Conservation (phyloP, 1,140 invertebrate species). For the Philopotamus ludificatus region DNA sequence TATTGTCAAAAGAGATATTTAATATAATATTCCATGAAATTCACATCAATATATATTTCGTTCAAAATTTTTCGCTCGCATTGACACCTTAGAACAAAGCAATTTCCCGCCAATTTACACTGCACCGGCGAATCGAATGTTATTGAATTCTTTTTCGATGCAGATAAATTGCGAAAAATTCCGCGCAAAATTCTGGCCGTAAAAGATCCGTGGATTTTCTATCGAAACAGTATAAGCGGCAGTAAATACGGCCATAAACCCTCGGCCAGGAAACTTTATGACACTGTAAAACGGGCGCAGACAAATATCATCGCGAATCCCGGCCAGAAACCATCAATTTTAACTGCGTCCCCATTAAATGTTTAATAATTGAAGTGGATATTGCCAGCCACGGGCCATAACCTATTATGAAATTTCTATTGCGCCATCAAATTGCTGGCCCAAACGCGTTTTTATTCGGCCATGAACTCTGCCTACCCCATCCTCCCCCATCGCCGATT, state of each 20-base stretch:
- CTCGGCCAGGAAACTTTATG: slow-evolving; percentile 14
- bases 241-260: slow-evolving; percentile 26
- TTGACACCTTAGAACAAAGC: no score
- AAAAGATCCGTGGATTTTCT: slow-evolving; percentile 13
- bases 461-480: no score
- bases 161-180: not conserved
- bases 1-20: no score
- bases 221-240: slow-evolving; percentile 19
- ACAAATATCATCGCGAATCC: slow-evolving; percentile 10
- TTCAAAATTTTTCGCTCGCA: no score
- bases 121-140: no score
- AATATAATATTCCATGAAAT: no score
- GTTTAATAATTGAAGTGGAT: not conserved
- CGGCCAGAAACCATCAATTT: slow-evolving; percentile 14
- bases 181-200: not conserved
- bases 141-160: no score
- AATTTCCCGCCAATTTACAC: no score
- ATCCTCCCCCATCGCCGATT: no score
- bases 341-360: slow-evolving; percentile 6
- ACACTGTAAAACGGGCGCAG: slow-evolving; percentile 10
- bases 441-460: no score
- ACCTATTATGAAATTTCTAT: not conserved
- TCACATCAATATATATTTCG: no score
- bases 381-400: not conserved
- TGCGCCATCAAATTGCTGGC: not conserved